These are phyloP conservation scores for Lepidostoma basale DNA, from an alignment of 1,140 invertebrate genomes.

Conservation along the genomic window DNA sequence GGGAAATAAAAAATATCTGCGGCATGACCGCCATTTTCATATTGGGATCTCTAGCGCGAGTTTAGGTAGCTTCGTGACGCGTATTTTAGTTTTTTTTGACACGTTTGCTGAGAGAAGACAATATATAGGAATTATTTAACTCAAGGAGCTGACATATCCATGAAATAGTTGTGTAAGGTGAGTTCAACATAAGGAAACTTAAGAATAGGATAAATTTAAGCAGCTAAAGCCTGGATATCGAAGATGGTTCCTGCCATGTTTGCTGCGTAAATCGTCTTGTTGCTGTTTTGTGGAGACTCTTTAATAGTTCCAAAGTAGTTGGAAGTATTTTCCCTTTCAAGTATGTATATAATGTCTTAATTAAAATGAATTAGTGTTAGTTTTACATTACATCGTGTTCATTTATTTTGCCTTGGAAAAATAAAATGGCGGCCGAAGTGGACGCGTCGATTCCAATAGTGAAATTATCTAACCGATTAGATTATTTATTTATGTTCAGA, in stretches of 20 bases:
- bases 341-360: neutral
- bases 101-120: neutral
- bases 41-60: no score
- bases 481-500: no score
- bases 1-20: no score
- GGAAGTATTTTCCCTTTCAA: constrained; percentile 11
- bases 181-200: constrained; percentile 22
- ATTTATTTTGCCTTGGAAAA: no score
- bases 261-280: neutral
- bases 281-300: constrained; percentile 13
- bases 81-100: constrained; percentile 5
- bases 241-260: constrained; percentile 1
- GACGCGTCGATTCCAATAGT: no score
- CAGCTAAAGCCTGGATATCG: neutral
- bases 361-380: neutral
- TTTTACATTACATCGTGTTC: no score
- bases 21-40: neutral
- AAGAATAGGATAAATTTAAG: constrained; percentile 16
- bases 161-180: constrained; percentile 28
- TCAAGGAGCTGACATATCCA: neutral
- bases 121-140: neutral
- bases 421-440: constrained; percentile 17
- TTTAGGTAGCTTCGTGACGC: constrained; percentile 1
- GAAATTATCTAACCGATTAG: no score
- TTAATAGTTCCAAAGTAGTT: constrained; percentile 10